These are phyloP conservation scores for Rhynchophorus ferrugineus DNA, from an alignment of 1,140 invertebrate genomes.

Conservation along the genomic window DNA sequence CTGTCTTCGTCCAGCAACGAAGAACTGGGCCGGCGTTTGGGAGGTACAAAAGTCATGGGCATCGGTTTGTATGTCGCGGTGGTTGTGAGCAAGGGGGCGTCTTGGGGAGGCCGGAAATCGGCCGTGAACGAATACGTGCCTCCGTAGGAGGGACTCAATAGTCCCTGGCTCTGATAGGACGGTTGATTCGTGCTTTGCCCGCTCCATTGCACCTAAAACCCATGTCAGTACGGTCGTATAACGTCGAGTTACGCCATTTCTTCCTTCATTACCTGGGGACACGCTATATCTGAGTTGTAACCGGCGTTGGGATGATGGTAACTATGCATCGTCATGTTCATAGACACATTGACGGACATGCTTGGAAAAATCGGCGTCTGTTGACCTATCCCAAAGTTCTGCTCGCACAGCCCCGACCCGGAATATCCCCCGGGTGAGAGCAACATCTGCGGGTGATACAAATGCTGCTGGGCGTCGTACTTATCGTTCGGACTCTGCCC, in stretches of 20 bases:
- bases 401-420: conserved; percentile 29
- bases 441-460: conserved; percentile 34
- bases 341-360: conserved; percentile 94
- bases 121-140: conserved; percentile 70
- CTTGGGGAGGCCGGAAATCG: conserved; percentile 57
- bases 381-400: conserved; percentile 37
- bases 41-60: conserved; percentile 31
- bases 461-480: conserved; percentile 32
- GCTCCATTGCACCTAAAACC: conserved; percentile 56
- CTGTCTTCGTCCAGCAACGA: conserved; percentile 51
- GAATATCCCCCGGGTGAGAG: conserved; percentile 34
- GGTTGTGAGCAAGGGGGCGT: conserved; percentile 23
- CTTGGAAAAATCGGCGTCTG: conserved; percentile 64
- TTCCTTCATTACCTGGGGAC: conserved; percentile 50
- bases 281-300: conserved; percentile 47
- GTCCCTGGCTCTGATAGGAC: conserved; percentile 47
- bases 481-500: conserved; percentile 40
- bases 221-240: not conserved
- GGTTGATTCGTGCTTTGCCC: conserved; percentile 39
- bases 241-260: not conserved
- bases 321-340: conserved; percentile 96
- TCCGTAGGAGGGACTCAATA: conserved; percentile 55
- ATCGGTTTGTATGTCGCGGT: conserved; percentile 35
- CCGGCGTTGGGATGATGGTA: conserved; percentile 51
- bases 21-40: conserved; percentile 30